Percentiles rank a stretch among this genome's conserved stretches.
Evolutionary conservation across 2,888 invertebrate species (phyloP).

Genomic region (Brachypalpus laphriformis): DNA sequence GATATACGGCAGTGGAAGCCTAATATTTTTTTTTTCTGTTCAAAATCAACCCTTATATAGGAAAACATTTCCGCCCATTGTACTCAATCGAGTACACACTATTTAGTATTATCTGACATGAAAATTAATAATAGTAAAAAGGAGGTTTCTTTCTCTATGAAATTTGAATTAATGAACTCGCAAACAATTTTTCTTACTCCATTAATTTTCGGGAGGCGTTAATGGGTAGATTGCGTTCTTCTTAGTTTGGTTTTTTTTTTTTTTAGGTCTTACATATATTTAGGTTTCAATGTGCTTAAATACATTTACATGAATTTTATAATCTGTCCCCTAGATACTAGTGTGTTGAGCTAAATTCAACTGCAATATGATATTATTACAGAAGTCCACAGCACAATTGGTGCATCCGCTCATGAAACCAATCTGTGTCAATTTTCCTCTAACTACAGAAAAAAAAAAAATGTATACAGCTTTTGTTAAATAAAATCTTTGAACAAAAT

Average conservation of each 20-base stretch:
- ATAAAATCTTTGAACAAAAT: neutral
- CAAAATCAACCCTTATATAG: neutral
- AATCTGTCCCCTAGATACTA: slow-evolving; percentile 11
- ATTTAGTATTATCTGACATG: neutral
- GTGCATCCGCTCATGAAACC: slow-evolving; percentile 55
- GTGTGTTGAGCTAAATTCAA: slow-evolving; percentile 28
- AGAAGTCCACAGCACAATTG: slow-evolving; percentile 51
- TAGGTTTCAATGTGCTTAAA: neutral
- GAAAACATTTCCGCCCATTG: slow-evolving; percentile 1
- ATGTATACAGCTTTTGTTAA: neutral
- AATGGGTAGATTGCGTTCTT: slow-evolving; percentile 48
- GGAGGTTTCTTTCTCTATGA: neutral
- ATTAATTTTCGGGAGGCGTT: slow-evolving; percentile 27
- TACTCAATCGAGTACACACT: neutral
- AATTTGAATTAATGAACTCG: slow-evolving; percentile 16
- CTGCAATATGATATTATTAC: slow-evolving; percentile 29
- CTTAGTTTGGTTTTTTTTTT: neutral
- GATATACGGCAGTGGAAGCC: neutral
- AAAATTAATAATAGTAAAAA: slow-evolving; percentile 7
- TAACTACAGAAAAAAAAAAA: slow-evolving; percentile 12
- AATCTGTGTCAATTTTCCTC: slow-evolving; percentile 46
- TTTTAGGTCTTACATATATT: neutral
- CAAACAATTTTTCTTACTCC: slow-evolving; percentile 9
- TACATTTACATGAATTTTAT: neutral
- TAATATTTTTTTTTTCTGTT: too few species aligned